These are phyloP conservation scores for Temnothorax curvispinosus DNA, from an alignment of 1,140 invertebrate genomes.

Conservation along the genomic window DNA sequence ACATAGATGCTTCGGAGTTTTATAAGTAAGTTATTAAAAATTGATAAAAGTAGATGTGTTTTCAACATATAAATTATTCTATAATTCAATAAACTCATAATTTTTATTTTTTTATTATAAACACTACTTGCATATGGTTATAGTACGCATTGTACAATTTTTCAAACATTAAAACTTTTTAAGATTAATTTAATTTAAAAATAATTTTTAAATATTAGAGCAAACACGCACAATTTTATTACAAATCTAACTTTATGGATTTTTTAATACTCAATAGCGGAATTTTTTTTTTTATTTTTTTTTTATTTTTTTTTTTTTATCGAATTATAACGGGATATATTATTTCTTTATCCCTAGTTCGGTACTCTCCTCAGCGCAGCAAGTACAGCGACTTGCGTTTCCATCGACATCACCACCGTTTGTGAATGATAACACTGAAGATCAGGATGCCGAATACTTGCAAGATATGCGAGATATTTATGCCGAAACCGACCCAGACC, in stretches of 20 bases:
- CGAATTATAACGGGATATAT: background rate
- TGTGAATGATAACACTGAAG: constrained; percentile 62
- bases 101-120: background rate
- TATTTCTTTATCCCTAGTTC: constrained; percentile 73
- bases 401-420: constrained; percentile 63
- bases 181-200: background rate
- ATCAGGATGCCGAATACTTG: constrained; percentile 61
- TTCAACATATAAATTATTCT: no score
- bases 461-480: constrained; percentile 75
- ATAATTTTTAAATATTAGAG: no score
- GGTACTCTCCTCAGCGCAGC: constrained; percentile 79
- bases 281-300: no score
- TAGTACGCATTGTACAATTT: no score
- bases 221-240: no score
- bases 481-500: constrained; percentile 73
- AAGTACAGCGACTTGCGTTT: constrained; percentile 78
- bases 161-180: no score
- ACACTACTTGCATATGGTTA: no score
- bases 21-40: constrained; percentile 79
- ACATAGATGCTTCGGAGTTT: constrained; percentile 84
- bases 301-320: constrained; percentile 7
- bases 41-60: background rate
- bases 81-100: background rate
- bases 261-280: no score
- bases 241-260: no score